These are phyloP conservation scores for Drosophila watanabei DNA, from an alignment of 1,140 invertebrate genomes.

Conservation along the genomic window DNA sequence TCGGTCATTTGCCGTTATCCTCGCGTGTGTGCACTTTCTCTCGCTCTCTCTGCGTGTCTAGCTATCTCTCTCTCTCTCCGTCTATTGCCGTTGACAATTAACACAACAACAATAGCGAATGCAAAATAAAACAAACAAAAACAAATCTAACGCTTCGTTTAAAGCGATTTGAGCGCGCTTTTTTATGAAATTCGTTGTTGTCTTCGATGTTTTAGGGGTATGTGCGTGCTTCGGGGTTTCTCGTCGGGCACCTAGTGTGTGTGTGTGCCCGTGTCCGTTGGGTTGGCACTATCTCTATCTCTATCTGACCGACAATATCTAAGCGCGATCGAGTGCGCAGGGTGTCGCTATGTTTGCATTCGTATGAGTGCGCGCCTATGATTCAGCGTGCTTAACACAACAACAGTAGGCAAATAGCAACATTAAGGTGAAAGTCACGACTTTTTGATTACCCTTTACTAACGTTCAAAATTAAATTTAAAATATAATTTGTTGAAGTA, in stretches of 20 bases:
- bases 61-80: background rate
- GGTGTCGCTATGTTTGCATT: slow-evolving; percentile 30
- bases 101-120: slow-evolving; percentile 23
- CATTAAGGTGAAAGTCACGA: background rate
- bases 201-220: slow-evolving; percentile 56
- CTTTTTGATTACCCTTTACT: background rate
- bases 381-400: slow-evolving; percentile 64
- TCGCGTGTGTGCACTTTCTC: slow-evolving; percentile 6
- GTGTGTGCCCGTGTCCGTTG: slow-evolving; percentile 56
- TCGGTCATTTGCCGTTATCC: slow-evolving; percentile 26
- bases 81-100: slow-evolving; percentile 26
- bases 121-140: slow-evolving; percentile 28
- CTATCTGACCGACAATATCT: slow-evolving; percentile 65
- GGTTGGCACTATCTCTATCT: slow-evolving; percentile 72
- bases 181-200: slow-evolving; percentile 60
- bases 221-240: slow-evolving; percentile 43
- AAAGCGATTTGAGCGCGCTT: slow-evolving; percentile 69
- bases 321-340: slow-evolving; percentile 54
- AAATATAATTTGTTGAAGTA: background rate
- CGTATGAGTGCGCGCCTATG: slow-evolving; percentile 44
- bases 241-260: slow-evolving; percentile 11
- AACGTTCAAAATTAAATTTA: accelerated
- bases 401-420: slow-evolving; percentile 34
- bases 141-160: slow-evolving; percentile 55
- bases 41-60: background rate